These are phyloP conservation scores for Amphiprion percula DNA, from an alignment of 2,113 vertebrate species.

Conservation along the genomic window DNA sequence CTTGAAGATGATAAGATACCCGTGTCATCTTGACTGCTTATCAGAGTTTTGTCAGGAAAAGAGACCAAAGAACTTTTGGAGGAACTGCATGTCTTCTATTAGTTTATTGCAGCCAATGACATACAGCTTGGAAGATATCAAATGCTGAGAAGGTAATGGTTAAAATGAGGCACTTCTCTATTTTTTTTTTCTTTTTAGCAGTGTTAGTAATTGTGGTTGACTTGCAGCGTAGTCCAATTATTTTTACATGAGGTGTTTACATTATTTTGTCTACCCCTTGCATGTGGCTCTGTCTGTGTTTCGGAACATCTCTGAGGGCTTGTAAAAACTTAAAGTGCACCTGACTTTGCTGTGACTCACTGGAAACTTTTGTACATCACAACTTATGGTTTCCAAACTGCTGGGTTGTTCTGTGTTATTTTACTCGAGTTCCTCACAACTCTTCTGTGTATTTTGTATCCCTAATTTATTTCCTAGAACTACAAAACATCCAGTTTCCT, in stretches of 20 bases:
- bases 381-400: conserved; percentile 4
- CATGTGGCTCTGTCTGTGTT: background rate
- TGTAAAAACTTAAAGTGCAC: conserved; percentile 28
- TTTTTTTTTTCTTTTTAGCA: background rate
- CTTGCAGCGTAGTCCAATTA: background rate
- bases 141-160: background rate
- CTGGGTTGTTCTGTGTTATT: conserved; percentile 20
- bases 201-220: background rate
- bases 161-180: background rate
- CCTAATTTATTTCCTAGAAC: conserved; percentile 39
- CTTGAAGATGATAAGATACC: too few species aligned
- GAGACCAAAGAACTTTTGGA: too few species aligned
- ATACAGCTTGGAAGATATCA: background rate
- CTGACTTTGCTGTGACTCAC: conserved; percentile 48
- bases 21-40: too few species aligned
- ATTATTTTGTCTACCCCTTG: background rate
- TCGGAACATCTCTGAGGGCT: background rate
- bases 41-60: too few species aligned
- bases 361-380: conserved; percentile 42
- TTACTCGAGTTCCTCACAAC: conserved; percentile 39
- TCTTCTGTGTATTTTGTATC: conserved; percentile 13
- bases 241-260: background rate
- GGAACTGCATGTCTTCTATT: too few species aligned
- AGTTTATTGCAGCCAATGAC: too few species aligned
- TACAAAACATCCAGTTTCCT: conserved; percentile 28